Evolutionary conservation across 2,888 invertebrate species (phyloP).

Genomic region (Polyommatus iphigenia): DNA sequence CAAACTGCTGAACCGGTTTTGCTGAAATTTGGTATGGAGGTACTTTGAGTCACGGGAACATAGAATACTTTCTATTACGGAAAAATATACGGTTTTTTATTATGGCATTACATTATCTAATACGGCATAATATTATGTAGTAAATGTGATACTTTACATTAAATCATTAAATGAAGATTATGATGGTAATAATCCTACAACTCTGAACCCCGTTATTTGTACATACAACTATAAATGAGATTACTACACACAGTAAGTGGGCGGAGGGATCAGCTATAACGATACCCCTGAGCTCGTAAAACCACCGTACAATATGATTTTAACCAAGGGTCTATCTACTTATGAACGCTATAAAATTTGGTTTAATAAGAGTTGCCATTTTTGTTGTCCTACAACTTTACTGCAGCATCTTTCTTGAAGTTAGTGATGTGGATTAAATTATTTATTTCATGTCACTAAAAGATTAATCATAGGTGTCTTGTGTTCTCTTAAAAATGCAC

Average conservation of each 20-base stretch:
- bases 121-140: too few relatives aligned
- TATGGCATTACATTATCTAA: too few relatives aligned
- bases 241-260: not conserved
- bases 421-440: not conserved
- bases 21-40: too few relatives aligned
- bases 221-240: not conserved
- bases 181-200: not conserved
- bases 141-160: not conserved
- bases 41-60: not conserved
- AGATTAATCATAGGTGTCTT: too few relatives aligned
- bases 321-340: not conserved
- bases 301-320: constrained; percentile 16
- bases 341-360: constrained; percentile 6
- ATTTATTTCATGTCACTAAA: too few relatives aligned
- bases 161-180: not conserved
- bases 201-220: not conserved
- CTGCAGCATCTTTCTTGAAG: not conserved
- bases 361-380: not conserved
- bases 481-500: too few relatives aligned
- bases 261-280: not conserved
- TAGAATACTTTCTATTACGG: too few relatives aligned
- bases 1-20: too few relatives aligned
- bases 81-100: too few relatives aligned
- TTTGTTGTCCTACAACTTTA: not conserved
- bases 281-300: not conserved